Conservation (phyloP, 2,113 vertebrate genomes). For the Ursus arctos region DNA sequence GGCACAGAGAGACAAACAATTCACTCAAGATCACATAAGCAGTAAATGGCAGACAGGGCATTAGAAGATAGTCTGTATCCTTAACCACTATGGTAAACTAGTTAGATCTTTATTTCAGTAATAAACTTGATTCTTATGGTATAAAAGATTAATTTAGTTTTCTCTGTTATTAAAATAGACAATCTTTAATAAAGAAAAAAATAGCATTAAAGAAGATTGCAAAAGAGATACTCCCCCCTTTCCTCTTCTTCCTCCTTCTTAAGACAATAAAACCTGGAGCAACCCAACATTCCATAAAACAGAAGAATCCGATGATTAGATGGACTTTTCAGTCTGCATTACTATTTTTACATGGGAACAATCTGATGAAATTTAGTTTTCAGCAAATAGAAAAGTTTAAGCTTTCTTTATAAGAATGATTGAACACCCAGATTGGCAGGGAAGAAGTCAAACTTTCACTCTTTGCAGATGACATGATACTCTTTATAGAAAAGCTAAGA, state of each 20-base stretch:
- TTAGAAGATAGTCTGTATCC: not conserved
- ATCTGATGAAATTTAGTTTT: not conserved
- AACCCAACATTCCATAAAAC: not conserved
- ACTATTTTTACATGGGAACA: not conserved
- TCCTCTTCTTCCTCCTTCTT: not conserved
- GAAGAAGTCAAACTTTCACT: not conserved
- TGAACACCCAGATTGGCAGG: not conserved
- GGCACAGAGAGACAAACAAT: not conserved
- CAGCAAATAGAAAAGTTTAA: not conserved
- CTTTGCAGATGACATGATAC: not conserved
- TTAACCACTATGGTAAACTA: not conserved
- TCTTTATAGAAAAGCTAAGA: not conserved
- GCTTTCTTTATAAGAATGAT: not conserved
- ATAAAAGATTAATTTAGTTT: constrained; percentile 13
- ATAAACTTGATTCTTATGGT: not conserved
- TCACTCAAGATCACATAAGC: not conserved
- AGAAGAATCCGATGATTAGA: not conserved
- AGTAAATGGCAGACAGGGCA: not conserved
- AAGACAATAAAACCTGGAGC: not conserved
- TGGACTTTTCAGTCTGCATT: not conserved
- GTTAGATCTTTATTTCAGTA: not conserved
- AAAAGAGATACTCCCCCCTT: not conserved
- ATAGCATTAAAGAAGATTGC: not conserved
- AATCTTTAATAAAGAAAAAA: not conserved
- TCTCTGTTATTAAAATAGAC: not conserved